phyloP scores from a whole-genome alignment of 2,888 invertebrate species.

The Nebria brevicollis region DNA sequence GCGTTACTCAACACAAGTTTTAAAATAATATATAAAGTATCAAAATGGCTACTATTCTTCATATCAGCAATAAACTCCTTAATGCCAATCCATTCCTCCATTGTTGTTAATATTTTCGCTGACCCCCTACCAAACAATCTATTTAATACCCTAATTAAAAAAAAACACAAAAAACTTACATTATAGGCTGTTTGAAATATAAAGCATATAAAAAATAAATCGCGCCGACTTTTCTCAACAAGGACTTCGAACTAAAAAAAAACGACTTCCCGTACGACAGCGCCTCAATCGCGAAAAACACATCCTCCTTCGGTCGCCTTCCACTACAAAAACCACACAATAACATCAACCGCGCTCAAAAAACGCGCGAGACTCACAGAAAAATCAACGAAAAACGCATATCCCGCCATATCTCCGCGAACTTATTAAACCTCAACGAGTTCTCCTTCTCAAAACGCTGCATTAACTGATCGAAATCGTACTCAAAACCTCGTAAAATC shows the following conservation, averaged over 20 bases:
- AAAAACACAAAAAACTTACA: slow-evolving; percentile 51
- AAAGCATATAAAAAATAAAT: slow-evolving; percentile 57
- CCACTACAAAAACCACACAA: slow-evolving; percentile 51
- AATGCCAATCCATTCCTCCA: slow-evolving; percentile 53
- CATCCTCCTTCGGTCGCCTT: slow-evolving; percentile 46
- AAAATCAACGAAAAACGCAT: slow-evolving; percentile 54
- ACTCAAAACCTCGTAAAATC: slow-evolving; percentile 53
- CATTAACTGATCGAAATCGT: slow-evolving; percentile 55
- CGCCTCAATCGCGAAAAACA: slow-evolving; percentile 51
- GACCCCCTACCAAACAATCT: slow-evolving; percentile 48
- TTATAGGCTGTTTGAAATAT: slow-evolving; percentile 58
- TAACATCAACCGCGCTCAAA: neutral
- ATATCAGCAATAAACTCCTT: slow-evolving; percentile 52
- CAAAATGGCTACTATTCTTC: slow-evolving; percentile 49
- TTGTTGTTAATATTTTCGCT: slow-evolving; percentile 56
- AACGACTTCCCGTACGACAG: slow-evolving; percentile 52
- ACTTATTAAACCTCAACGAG: slow-evolving; percentile 52
- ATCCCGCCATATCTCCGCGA: slow-evolving; percentile 54
- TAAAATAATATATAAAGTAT: slow-evolving; percentile 54
- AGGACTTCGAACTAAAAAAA: slow-evolving; percentile 55
- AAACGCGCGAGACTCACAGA: slow-evolving; percentile 52
- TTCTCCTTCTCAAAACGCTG: slow-evolving; percentile 52
- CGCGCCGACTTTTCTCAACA: slow-evolving; percentile 55
- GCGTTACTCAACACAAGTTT: slow-evolving; percentile 55
- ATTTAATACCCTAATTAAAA: neutral